Evolutionary conservation across 2,797 vertebrate genomes (phyloP).

Genomic region (Picus viridis): DNA sequence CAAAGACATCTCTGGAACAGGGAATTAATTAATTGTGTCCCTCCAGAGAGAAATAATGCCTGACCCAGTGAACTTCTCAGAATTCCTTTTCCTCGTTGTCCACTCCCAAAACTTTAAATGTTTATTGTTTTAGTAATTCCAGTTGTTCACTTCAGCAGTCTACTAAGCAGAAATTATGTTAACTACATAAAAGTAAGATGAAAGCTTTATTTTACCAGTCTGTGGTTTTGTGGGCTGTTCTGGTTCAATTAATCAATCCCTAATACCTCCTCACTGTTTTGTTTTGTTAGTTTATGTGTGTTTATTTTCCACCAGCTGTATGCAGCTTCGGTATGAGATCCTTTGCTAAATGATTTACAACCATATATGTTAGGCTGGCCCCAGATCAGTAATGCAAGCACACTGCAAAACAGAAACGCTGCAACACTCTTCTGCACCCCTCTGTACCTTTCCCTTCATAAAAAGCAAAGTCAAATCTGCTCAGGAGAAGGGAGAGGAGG

Average conservation of each 20-base stretch:
- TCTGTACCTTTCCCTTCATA: background rate
- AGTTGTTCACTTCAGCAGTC: background rate
- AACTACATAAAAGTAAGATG: background rate
- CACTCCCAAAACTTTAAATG: background rate
- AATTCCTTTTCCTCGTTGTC: background rate
- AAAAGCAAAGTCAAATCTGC: background rate
- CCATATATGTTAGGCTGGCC: background rate
- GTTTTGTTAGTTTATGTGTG: background rate
- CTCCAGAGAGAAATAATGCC: background rate
- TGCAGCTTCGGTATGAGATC: background rate
- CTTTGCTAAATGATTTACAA: background rate
- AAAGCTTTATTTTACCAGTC: background rate
- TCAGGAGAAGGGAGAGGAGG: background rate
- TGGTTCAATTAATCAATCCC: background rate
- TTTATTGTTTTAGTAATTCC: background rate
- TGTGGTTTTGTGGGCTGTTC: background rate
- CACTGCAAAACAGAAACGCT: background rate
- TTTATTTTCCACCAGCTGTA: background rate
- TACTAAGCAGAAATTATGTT: background rate
- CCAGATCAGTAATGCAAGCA: background rate
- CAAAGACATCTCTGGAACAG: background rate
- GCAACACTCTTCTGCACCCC: background rate
- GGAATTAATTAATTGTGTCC: background rate
- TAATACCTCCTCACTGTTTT: background rate
- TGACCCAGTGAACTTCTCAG: background rate